A percentile compares a stretch with the other conserved stretches of the same genome.
phyloP scores from a whole-genome alignment of 2,888 invertebrate genomes.

The Thereva unica region DNA sequence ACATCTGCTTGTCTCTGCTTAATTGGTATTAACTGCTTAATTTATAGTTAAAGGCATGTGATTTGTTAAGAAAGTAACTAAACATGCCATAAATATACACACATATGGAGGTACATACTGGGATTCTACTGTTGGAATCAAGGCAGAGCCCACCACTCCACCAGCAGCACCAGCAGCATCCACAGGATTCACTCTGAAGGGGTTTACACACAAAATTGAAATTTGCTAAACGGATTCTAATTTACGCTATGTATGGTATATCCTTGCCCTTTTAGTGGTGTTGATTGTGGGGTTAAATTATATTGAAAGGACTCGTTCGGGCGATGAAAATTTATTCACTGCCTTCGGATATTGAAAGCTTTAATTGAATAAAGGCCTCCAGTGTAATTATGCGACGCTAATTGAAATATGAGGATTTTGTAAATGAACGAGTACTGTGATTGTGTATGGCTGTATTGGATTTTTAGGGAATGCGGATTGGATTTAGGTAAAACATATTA shows the following conservation, averaged over 20 bases:
- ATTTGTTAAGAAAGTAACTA: slow-evolving; percentile 54
- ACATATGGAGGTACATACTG: slow-evolving; percentile 27
- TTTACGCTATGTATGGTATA: slow-evolving; percentile 4
- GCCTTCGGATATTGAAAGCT: no score
- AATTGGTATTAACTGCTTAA: slow-evolving; percentile 57
- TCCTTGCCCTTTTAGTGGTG: slow-evolving; percentile 1
- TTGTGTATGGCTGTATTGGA: no score
- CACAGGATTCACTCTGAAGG: slow-evolving; percentile 11
- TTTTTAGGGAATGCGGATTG: no score
- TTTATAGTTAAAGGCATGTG: slow-evolving; percentile 55
- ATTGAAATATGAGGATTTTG: no score
- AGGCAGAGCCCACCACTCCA: no score
- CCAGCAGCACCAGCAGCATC: no score
- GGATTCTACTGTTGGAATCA: background rate
- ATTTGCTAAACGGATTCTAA: slow-evolving; percentile 32
- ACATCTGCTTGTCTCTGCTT: slow-evolving; percentile 54
- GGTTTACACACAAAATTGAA: slow-evolving; percentile 26
- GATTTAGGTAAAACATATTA: no score
- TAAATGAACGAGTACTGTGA: no score
- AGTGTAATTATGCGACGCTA: no score
- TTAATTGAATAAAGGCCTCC: no score
- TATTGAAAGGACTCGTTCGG: slow-evolving; percentile 30
- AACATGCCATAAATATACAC: slow-evolving; percentile 42
- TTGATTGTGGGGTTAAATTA: slow-evolving; percentile 27
- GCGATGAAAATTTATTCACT: slow-evolving; percentile 24